Evolutionary conservation across 2,113 vertebrate species (phyloP).

Genomic region (Patagioenas fasciata): DNA sequence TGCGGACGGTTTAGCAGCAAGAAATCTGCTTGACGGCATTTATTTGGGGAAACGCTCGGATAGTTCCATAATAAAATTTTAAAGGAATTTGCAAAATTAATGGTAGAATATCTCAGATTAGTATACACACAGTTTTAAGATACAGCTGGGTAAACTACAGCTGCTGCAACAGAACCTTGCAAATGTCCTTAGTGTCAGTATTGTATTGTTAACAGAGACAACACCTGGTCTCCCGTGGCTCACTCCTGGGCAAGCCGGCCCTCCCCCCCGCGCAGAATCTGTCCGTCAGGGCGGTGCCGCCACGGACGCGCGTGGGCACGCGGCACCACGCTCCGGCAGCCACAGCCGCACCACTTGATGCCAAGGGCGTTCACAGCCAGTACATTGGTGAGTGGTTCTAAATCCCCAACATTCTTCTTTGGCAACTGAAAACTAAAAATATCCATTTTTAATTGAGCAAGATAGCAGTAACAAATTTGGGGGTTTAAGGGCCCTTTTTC

Average conservation of each 20-base stretch:
- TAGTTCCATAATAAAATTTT: background rate
- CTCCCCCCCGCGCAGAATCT: background rate
- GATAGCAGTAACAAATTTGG: background rate
- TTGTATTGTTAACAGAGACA: no score
- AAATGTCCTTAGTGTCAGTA: background rate
- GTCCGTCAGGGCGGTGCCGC: background rate
- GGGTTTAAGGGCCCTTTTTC: background rate
- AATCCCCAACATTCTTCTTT: background rate
- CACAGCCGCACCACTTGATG: accelerated
- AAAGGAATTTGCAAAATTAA: background rate
- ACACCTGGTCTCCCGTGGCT: background rate
- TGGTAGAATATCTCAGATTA: background rate
- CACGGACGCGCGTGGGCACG: accelerated
- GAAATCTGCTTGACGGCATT: background rate
- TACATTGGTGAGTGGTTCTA: background rate
- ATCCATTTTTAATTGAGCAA: background rate
- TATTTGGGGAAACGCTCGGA: background rate
- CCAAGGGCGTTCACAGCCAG: background rate
- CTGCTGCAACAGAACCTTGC: background rate
- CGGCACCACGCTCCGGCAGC: background rate
- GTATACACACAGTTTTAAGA: background rate
- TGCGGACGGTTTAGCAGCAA: accelerated
- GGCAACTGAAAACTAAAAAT: background rate
- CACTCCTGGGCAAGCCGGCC: background rate
- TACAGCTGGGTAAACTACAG: background rate